Percentiles rank a stretch among this genome's conserved stretches.
phyloP scores from a whole-genome alignment of 2,113 vertebrate genomes.

The Gallinago undulata region DNA sequence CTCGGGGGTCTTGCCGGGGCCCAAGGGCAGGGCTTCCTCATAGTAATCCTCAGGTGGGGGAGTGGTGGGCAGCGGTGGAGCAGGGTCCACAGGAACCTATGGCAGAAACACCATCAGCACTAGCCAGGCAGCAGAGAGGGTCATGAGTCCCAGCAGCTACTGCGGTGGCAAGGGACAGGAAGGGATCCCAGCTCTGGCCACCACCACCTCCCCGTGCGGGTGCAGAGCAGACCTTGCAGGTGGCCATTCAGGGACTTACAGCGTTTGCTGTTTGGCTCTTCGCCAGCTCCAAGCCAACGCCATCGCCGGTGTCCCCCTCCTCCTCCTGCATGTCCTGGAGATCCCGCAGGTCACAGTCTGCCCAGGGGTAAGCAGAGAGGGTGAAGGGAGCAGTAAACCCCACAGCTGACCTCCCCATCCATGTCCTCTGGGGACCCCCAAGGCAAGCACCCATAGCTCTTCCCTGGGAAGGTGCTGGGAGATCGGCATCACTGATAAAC shows the following conservation, averaged over 20 bases:
- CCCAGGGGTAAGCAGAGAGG: neutral
- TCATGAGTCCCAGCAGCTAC: neutral
- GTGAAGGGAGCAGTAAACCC: neutral
- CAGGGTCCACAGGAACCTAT: slow-evolving; percentile 81
- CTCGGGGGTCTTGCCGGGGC: slow-evolving; percentile 87
- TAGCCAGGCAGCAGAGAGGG: neutral
- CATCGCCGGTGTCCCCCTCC: slow-evolving; percentile 75
- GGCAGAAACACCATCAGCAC: neutral
- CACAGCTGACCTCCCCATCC: neutral
- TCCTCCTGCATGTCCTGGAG: slow-evolving; percentile 89
- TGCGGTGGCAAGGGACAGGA: neutral
- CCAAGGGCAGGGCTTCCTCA: slow-evolving; percentile 94
- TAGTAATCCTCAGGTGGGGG: slow-evolving; percentile 96
- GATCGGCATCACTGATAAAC: neutral
- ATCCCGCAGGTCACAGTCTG: slow-evolving; percentile 91
- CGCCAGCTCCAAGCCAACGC: slow-evolving; percentile 45
- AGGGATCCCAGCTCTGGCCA: neutral
- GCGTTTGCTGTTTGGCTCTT: slow-evolving; percentile 43
- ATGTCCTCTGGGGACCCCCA: neutral
- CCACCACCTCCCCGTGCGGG: accelerated
- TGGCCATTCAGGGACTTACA: slow-evolving; percentile 41
- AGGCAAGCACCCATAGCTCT: neutral
- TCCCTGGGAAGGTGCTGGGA: neutral
- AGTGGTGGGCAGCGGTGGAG: slow-evolving; percentile 88
- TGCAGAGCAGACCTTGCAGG: neutral